phyloP scores from a whole-genome alignment of 2,888 invertebrate genomes.

The Agrotis puta region DNA sequence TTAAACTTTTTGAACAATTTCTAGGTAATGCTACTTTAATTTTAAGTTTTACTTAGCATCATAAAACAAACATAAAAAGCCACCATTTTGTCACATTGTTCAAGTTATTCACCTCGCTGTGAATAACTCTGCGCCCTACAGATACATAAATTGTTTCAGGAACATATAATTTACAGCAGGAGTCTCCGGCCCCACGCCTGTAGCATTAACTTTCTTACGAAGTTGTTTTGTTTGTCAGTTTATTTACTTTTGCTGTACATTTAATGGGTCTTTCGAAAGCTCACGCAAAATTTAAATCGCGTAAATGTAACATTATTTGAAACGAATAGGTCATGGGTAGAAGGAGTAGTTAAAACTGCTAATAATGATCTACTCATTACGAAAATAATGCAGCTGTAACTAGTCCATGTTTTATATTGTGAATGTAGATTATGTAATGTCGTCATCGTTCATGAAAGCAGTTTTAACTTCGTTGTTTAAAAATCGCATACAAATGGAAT shows the following conservation, averaged over 20 bases:
- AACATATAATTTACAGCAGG: constrained; percentile 27
- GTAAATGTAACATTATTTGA: too few relatives aligned
- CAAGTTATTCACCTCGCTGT: constrained; percentile 9
- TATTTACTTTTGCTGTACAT: constrained; percentile 12
- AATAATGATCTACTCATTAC: too few relatives aligned
- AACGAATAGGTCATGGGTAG: neutral
- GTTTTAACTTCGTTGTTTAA: constrained; percentile 11
- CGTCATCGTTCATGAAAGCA: neutral
- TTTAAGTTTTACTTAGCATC: neutral
- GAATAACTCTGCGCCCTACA: constrained; percentile 16
- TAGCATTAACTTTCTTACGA: constrained; percentile 14
- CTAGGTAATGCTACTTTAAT: constrained; percentile 22
- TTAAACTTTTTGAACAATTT: constrained; percentile 29
- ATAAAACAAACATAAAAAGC: constrained; percentile 29
- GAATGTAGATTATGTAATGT: too few relatives aligned
- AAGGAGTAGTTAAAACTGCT: neutral
- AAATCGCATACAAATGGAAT: constrained; percentile 27
- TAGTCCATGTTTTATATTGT: too few relatives aligned
- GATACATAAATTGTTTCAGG: constrained; percentile 29
- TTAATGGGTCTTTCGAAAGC: neutral
- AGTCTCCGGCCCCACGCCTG: neutral
- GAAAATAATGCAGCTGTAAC: too few relatives aligned
- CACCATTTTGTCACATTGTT: constrained; percentile 7
- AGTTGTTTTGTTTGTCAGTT: constrained; percentile 2
- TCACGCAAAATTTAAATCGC: too few relatives aligned